A percentile compares a stretch with the other conserved stretches of the same genome.
Evolutionary conservation across 1,140 invertebrate species (phyloP).

Genomic region (Ceratina calcarata): DNA sequence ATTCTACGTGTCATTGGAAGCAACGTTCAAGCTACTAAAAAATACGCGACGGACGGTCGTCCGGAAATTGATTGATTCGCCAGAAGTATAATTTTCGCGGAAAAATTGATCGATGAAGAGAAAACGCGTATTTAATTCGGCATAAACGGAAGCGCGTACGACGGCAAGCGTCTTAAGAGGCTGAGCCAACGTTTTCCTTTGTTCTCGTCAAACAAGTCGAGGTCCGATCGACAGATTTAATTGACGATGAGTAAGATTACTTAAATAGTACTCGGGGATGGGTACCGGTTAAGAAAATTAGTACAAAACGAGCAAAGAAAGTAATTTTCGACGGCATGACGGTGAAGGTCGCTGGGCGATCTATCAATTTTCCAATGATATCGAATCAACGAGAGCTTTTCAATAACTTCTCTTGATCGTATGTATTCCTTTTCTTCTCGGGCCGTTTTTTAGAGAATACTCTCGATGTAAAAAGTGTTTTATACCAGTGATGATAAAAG

Average conservation of each 20-base stretch:
- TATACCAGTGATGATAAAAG: conserved; percentile 12
- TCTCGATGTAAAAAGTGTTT: conserved; percentile 9
- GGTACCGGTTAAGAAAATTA: conserved; percentile 29
- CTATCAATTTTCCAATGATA: conserved; percentile 32
- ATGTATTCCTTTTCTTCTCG: conserved; percentile 42
- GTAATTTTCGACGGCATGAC: conserved; percentile 22
- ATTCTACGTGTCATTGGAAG: conserved; percentile 28
- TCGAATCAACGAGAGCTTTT: conserved; percentile 21
- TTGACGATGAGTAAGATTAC: conserved; percentile 4
- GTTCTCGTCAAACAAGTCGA: conserved; percentile 20
- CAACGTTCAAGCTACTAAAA: conserved; percentile 15
- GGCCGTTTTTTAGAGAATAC: conserved; percentile 16
- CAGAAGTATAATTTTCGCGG: conserved; percentile 21
- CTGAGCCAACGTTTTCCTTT: conserved; percentile 26
- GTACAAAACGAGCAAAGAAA: conserved; percentile 40
- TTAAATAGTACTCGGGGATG: neutral
- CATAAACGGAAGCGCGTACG: neutral
- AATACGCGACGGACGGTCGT: neutral
- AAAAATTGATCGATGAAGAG: conserved; percentile 1
- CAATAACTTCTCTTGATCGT: conserved; percentile 12
- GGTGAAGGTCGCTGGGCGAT: conserved; percentile 52
- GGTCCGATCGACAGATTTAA: conserved; percentile 18
- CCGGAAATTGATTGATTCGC: conserved; percentile 37
- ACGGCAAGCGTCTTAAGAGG: conserved; percentile 6
- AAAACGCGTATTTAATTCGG: conserved; percentile 1